A percentile compares a stretch with the other conserved stretches of the same genome.
These are phyloP conservation scores for Kuschelorhynchus macadamiae DNA, from an alignment of 2,888 invertebrate genomes.

Conservation along the genomic window DNA sequence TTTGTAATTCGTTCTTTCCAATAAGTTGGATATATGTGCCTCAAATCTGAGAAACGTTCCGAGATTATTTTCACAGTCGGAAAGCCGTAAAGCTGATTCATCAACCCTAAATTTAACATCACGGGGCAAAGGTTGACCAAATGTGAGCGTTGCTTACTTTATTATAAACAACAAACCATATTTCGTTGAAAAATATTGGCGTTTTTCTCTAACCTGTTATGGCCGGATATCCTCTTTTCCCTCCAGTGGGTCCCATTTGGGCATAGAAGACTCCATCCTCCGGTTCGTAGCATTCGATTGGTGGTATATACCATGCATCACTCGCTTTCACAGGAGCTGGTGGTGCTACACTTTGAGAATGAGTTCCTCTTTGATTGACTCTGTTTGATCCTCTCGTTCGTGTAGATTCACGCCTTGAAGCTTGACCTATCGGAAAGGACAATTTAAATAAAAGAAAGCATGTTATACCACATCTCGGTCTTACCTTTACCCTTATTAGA, in stretches of 20 bases:
- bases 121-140: too few species aligned
- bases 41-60: too few species aligned
- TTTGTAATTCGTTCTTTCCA: too few species aligned
- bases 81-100: too few species aligned
- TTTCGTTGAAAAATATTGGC: too few species aligned
- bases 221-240: conserved; percentile 89
- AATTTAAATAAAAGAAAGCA: background rate
- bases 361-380: conserved; percentile 57
- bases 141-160: too few species aligned
- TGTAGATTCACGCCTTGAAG: conserved; percentile 31
- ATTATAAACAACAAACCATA: too few species aligned
- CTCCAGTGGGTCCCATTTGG: conserved; percentile 94
- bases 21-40: too few species aligned
- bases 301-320: conserved; percentile 88
- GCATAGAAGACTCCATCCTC: conserved; percentile 93
- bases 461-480: background rate
- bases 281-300: conserved; percentile 90
- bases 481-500: too few species aligned
- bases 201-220: conserved; percentile 86
- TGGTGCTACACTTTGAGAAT: conserved; percentile 75
- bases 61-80: too few species aligned
- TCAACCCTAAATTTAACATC: too few species aligned
- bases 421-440: conserved; percentile 16
- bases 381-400: conserved; percentile 48
- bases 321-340: conserved; percentile 76